Base-by-base conservation (phyloP, 2,113 vertebrate genomes). In the Antidorcas marsupialis region DNA sequence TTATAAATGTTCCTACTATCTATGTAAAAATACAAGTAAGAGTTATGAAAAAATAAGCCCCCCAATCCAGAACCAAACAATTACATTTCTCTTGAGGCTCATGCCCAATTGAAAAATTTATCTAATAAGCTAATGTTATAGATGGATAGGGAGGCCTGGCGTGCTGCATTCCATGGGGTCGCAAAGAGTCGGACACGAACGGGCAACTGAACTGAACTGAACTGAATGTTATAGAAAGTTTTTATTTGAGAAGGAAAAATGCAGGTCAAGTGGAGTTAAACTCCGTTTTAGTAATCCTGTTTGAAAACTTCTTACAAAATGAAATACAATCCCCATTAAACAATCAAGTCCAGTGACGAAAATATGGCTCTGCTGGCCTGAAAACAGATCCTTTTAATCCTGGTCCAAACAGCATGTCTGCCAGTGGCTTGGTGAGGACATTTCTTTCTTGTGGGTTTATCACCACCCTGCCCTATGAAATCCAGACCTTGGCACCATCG, bases 221-320 rank as follows among this genome's bases (percentile, higher is more conserved):
- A 39, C n/a, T 39, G 10, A 71, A 13, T 23, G 21, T 39, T 71
- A 71, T 23, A 81, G 78, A 28, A 57, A 85, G 21, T 16, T 87
- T 95, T 91, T 87, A 64, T 85, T 0, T 45, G 83, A 71, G 50
- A 94, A 55, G 25, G 13, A 84, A 93, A 89, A 45, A 96, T 62
- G 5, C 30, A 91, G 23, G 74, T 50, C 5, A 0, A 50, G 13
- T n/a, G 13, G 71, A 91, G 91, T 39, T 74, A 79, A 95, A 81
- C 14, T 84, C 30, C 23, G 39, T 39, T 79, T 76, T 92, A 62
- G 52, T 81, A 64, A 87, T 14, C 1, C 27, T 79, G 11, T 23
- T 90, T 90, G 62, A 94, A 89, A 74, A 55, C 21, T 39, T 95
- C 87, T 81, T 62, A 87, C 62, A 96, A 95, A 78, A 76, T 43